Percentiles rank a stretch among this genome's conserved stretches.
Evolutionary conservation across 2,113 vertebrate genomes (phyloP).

Genomic region (Myiagra hebetior): DNA sequence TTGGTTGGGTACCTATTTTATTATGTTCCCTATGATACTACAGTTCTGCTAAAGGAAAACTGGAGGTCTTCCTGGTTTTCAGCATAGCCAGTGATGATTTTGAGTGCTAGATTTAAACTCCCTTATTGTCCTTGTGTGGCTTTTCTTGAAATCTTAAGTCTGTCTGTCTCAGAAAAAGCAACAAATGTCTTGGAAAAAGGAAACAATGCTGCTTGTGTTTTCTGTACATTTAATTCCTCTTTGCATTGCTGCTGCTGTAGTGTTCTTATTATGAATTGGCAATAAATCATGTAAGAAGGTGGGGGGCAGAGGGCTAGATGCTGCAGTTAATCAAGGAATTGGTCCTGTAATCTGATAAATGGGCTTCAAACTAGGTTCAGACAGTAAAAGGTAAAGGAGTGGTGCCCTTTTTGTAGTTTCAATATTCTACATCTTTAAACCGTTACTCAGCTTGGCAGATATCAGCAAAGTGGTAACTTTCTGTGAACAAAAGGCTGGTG

Average conservation of each 20-base stretch:
- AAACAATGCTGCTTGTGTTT: neutral
- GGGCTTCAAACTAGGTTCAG: neutral
- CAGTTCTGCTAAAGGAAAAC: neutral
- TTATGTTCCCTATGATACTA: neutral
- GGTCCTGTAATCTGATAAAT: neutral
- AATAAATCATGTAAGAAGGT: neutral
- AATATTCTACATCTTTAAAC: neutral
- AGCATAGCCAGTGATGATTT: neutral
- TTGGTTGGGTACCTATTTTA: neutral
- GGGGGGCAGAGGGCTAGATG: neutral
- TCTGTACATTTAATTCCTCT: neutral
- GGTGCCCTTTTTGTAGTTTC: neutral
- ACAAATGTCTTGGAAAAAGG: neutral
- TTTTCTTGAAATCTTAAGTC: neutral
- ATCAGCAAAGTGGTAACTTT: neutral
- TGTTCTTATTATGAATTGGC: neutral
- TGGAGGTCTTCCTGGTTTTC: neutral
- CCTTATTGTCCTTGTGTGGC: neutral
- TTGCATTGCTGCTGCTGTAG: neutral
- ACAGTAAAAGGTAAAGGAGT: neutral
- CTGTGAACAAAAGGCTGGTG: neutral
- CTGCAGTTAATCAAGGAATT: neutral
- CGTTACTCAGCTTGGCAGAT: neutral
- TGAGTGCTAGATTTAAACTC: neutral
- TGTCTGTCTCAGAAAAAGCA: neutral